Base-by-base conservation (phyloP, 1,140 invertebrate genomes). In the Drosophila kanapiae region DNA sequence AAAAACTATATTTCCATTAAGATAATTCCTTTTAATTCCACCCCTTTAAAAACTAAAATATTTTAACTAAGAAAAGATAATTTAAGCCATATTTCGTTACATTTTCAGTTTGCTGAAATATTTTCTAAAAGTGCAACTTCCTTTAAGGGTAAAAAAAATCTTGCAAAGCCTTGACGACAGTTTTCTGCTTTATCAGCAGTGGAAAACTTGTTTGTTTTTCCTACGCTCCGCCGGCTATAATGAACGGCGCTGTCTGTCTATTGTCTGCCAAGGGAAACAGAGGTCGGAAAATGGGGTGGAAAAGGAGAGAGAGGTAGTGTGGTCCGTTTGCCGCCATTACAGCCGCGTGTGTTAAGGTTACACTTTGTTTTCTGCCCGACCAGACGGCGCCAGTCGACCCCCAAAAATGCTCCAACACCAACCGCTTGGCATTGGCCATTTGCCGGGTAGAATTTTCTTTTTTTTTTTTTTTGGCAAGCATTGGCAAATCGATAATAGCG, bases 261-360 rank as follows among this genome's bases (percentile, higher is more conserved):
- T 63, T 75, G 72, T 65, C 75, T 78, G 75, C 38, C 16, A 40
- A 42, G 16, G 48, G 18, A 27, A 62, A 27, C 35, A 14, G 48
- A 42, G 38, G 53, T 43, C 40, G 67, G n/a, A 59, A 38, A 37
- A 40, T 10, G 37, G 27, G 27, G 37, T 13, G 43, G 43, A 40
- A 42, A 16, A 35, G 29, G 23, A 13, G n/a, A 11, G 27, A 31
- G 38, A 3, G 6, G n/a, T 27, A 13, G 27, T 27, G 35, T 47
- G 42, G 63, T 18, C 48, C 51, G 18, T 48, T 45, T 7, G 51
- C 27, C 47, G 27, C 27, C 47, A 49, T 49, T 49, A n/a, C 63
- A 47, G 65, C 56, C 63, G 75, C 58, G 70, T 85, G 74, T 90
- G 81, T 90, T 90, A 88, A 90, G 85, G 85, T 88, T 88, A 85